Evolutionary conservation across 2,113 vertebrate species (phyloP).

Genomic region (Cnemophilus loriae): DNA sequence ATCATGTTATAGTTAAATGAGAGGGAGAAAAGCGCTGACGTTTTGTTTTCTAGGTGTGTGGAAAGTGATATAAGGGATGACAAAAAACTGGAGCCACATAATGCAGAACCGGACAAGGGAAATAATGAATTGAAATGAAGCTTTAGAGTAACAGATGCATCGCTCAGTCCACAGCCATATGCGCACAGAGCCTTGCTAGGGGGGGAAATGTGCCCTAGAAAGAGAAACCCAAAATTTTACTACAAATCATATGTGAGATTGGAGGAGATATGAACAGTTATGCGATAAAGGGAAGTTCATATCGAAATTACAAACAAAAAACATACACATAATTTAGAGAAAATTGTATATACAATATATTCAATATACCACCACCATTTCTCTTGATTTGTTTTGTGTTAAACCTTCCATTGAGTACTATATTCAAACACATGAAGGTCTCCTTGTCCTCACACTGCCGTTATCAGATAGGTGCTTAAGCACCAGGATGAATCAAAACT

Average conservation of each 20-base stretch:
- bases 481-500: neutral
- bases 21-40: neutral
- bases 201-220: neutral
- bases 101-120: neutral
- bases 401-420: neutral
- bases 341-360: rapidly evolving
- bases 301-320: neutral
- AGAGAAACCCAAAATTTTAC: neutral
- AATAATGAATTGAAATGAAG: neutral
- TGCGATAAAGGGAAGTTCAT: neutral
- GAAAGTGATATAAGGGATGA: neutral
- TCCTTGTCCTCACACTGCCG: neutral
- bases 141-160: neutral
- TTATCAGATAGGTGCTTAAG: neutral
- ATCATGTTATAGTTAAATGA: neutral
- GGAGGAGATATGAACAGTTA: neutral
- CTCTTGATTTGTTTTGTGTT: neutral
- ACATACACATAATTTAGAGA: neutral
- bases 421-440: neutral
- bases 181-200: neutral
- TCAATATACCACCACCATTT: neutral
- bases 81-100: neutral
- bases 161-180: neutral
- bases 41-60: neutral
- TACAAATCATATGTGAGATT: neutral